Evolutionary conservation across 2,113 vertebrate genomes (phyloP).

Genomic region (Leptobrachium leishanense): DNA sequence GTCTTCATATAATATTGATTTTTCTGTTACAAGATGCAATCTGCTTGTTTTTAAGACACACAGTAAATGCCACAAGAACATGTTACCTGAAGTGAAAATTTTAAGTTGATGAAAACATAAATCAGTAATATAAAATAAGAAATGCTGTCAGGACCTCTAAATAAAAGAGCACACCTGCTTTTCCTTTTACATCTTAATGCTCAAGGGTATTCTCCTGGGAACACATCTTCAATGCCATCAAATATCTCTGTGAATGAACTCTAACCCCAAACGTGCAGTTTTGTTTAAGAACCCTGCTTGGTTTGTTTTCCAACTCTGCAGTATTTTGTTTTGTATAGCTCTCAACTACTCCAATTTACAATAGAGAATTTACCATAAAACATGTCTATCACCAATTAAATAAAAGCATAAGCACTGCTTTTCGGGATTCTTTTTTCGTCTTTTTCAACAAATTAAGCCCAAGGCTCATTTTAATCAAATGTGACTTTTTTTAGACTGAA

Average conservation of each 20-base stretch:
- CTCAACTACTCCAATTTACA: conserved; percentile 5
- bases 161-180: conserved; percentile 28
- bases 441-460: too few relatives aligned
- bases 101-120: too few relatives aligned
- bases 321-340: conserved; percentile 21
- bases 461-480: too few relatives aligned
- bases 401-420: background rate
- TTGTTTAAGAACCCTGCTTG: conserved; percentile 15
- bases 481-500: too few relatives aligned
- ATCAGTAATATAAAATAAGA: background rate
- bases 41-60: too few relatives aligned
- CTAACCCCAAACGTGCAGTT: conserved; percentile 14
- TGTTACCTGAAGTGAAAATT: too few relatives aligned
- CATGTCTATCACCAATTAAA: conserved; percentile 22
- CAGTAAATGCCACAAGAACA: too few relatives aligned
- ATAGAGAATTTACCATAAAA: background rate
- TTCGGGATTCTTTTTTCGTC: too few relatives aligned
- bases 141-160: background rate
- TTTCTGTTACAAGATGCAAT: too few relatives aligned
- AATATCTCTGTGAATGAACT: conserved; percentile 27
- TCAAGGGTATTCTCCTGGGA: conserved; percentile 23
- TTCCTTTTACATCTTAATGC: conserved; percentile 12
- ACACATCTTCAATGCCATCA: conserved; percentile 23
- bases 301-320: background rate
- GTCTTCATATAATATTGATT: too few relatives aligned